A percentile compares a stretch with the other conserved stretches of the same genome.
Evolutionary conservation across 2,888 invertebrate species (phyloP).

Genomic region (Coecobrya sp.): DNA sequence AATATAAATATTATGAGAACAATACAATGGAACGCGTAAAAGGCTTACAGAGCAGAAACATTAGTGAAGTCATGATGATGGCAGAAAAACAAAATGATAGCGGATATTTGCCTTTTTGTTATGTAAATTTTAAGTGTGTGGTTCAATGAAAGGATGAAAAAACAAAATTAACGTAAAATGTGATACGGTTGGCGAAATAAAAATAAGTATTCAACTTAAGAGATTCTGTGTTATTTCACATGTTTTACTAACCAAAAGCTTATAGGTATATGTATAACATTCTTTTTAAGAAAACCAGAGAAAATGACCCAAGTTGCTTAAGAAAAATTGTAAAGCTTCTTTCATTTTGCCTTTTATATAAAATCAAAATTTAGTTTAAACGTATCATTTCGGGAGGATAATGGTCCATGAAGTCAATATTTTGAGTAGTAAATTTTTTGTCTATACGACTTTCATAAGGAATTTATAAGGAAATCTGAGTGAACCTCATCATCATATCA

Average conservation of each 20-base stretch:
- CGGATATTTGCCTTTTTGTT: conserved; percentile 55
- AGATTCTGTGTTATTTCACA: neutral
- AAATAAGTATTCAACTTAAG: neutral
- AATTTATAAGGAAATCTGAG: neutral
- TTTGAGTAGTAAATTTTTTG: conserved; percentile 28
- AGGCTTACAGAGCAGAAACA: neutral
- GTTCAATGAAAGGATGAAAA: neutral
- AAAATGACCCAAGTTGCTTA: conserved; percentile 49
- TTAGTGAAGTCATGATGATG: neutral
- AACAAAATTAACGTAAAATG: conserved; percentile 16
- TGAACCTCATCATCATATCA: neutral
- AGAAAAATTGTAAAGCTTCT: neutral
- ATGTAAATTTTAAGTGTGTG: conserved; percentile 15
- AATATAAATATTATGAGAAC: neutral
- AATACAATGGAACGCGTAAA: conserved; percentile 25
- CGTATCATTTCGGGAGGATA: conserved; percentile 55
- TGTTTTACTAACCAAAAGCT: neutral
- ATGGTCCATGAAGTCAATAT: conserved; percentile 73
- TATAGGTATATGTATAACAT: too few species aligned
- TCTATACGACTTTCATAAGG: neutral
- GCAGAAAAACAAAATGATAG: conserved; percentile 11
- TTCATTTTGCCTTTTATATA: conserved; percentile 35
- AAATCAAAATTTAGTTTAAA: conserved; percentile 33
- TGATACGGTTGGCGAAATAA: conserved; percentile 28
- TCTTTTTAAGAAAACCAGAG: conserved; percentile 49